Evolutionary conservation across 2,888 invertebrate species (phyloP).

Genomic region (Willowsia nigromaculata): DNA sequence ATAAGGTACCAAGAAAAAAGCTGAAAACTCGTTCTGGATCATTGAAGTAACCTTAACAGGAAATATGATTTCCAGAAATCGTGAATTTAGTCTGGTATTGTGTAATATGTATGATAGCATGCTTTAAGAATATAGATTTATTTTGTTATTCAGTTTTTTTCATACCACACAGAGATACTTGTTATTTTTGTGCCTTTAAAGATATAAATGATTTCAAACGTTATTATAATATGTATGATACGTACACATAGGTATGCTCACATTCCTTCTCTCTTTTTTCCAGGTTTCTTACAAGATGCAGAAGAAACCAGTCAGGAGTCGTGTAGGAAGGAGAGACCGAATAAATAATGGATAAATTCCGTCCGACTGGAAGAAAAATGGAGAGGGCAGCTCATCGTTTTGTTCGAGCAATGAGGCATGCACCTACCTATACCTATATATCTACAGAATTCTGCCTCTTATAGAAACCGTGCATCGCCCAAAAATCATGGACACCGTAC

Average conservation of each 20-base stretch:
- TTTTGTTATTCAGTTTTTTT: background rate
- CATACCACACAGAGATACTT: background rate
- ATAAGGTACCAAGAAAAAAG: conserved; percentile 31
- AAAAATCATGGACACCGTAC: conserved; percentile 57
- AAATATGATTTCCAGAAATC: conserved; percentile 44
- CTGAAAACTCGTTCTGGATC: conserved; percentile 45
- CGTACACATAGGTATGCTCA: background rate
- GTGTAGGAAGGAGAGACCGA: conserved; percentile 56
- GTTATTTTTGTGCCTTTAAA: conserved; percentile 10
- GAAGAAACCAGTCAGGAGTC: conserved; percentile 48
- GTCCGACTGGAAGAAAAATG: conserved; percentile 71
- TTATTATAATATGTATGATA: background rate
- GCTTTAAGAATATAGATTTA: background rate
- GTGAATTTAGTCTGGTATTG: no score
- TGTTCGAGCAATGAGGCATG: conserved; percentile 19
- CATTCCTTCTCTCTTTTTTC: conserved; percentile 22
- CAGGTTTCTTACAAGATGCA: conserved; percentile 51
- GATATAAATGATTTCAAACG: background rate
- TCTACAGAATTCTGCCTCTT: background rate
- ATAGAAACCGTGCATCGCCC: conserved; percentile 43
- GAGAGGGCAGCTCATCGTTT: conserved; percentile 65
- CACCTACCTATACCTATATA: background rate
- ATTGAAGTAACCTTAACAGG: conserved; percentile 45
- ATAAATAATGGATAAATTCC: conserved; percentile 72
- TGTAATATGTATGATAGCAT: no score